Percentiles rank a stretch among this genome's conserved stretches.
Conservation (phyloP, 1,140 invertebrate genomes). For the Stegodyphus dumicola region DNA sequence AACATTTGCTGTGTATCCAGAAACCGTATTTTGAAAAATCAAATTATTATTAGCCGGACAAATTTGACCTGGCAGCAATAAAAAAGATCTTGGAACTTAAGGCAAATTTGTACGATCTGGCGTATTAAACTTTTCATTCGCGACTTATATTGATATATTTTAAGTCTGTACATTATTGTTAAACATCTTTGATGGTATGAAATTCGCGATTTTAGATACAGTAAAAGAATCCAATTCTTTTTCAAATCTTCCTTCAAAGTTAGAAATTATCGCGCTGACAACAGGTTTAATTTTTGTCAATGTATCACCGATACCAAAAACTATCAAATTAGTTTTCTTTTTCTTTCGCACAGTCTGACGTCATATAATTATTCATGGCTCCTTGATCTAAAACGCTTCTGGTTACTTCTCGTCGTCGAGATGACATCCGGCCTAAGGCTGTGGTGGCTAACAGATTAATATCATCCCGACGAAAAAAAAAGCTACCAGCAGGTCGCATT, state of each 20-base stretch:
- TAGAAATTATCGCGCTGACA: neutral
- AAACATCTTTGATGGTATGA: neutral
- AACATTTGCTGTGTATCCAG: neutral
- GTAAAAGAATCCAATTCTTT: neutral
- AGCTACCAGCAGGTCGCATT: no score
- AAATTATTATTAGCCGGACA: neutral
- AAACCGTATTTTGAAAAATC: conserved; percentile 2
- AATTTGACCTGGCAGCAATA: neutral
- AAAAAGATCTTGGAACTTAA: neutral
- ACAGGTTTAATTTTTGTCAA: neutral
- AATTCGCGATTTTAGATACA: neutral
- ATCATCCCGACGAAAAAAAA: no score
- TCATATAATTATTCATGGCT: neutral
- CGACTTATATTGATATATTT: neutral
- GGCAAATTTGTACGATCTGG: neutral
- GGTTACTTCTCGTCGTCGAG: no score
- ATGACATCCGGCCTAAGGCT: no score
- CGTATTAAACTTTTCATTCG: neutral
- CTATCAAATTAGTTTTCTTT: neutral
- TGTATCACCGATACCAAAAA: neutral
- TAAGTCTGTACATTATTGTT: neutral
- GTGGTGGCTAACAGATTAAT: no score
- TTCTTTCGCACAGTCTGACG: neutral
- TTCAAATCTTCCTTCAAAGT: neutral
- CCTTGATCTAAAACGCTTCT: neutral